Conservation (phyloP, 2,113 vertebrate genomes). For the Melospiza melodia region DNA sequence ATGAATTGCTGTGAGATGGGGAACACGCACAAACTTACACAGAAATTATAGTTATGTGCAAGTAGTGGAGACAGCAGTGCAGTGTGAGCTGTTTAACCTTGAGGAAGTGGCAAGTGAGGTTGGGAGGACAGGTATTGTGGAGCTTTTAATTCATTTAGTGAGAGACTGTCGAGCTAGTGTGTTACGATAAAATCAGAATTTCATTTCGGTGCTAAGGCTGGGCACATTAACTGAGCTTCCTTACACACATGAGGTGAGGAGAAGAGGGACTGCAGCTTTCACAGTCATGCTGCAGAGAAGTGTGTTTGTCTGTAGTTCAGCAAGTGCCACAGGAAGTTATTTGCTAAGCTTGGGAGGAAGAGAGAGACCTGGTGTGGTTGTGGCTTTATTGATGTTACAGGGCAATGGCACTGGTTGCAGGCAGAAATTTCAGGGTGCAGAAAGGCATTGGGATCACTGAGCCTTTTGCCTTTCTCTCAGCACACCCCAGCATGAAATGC, state of each 20-base stretch:
- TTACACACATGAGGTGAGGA: not conserved
- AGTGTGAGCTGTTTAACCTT: conserved; percentile 15
- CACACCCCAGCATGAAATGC: fast-evolving
- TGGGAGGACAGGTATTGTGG: not conserved
- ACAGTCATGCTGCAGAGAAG: not conserved
- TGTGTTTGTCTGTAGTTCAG: not conserved
- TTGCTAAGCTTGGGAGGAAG: not conserved
- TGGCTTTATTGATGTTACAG: not conserved
- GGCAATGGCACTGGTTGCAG: not conserved
- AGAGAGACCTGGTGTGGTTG: fast-evolving
- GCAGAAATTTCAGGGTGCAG: not conserved
- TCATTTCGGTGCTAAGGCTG: not conserved
- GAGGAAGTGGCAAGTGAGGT: not conserved
- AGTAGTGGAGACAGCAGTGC: not conserved
- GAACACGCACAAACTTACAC: not conserved
- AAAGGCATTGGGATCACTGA: not conserved
- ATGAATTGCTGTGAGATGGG: not conserved
- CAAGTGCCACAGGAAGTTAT: not conserved
- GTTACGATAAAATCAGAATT: not conserved
- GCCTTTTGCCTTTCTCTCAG: not conserved
- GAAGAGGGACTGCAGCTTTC: not conserved
- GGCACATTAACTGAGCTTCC: not conserved
- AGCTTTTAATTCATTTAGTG: not conserved
- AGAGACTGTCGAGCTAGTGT: not conserved
- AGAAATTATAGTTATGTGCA: not conserved